phyloP scores from a whole-genome alignment of 2,888 invertebrate genomes.

The Drosophila basisetae region DNA sequence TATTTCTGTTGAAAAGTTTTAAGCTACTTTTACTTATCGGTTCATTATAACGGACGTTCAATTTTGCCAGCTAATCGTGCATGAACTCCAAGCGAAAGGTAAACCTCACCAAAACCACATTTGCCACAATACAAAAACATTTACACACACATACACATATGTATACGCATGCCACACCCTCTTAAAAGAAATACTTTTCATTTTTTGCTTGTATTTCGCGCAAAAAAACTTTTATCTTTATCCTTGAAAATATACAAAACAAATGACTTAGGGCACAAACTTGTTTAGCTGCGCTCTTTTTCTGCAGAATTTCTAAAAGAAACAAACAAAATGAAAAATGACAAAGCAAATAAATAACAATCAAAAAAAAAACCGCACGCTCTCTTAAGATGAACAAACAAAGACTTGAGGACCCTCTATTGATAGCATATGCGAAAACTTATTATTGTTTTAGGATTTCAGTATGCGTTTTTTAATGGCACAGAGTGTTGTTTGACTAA shows the following conservation, averaged over 20 bases:
- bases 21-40: constrained; percentile 82
- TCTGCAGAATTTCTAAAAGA: constrained; percentile 65
- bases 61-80: constrained; percentile 76
- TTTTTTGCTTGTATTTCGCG: constrained; percentile 52
- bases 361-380: background rate
- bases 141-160: background rate
- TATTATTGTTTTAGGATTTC: constrained; percentile 12
- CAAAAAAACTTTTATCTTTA: constrained; percentile 42
- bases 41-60: constrained; percentile 72
- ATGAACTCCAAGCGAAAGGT: constrained; percentile 76
- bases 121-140: constrained; percentile 4
- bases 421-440: constrained; percentile 29
- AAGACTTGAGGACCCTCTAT: constrained; percentile 31
- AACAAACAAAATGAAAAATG: constrained; percentile 27
- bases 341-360: constrained; percentile 9
- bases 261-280: constrained; percentile 65
- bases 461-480: constrained; percentile 6
- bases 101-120: constrained; percentile 26
- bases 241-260: constrained; percentile 67
- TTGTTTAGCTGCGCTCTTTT: constrained; percentile 47
- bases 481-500: background rate
- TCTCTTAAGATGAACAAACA: constrained; percentile 29
- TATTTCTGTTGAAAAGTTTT: constrained; percentile 60
- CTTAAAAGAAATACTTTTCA: constrained; percentile 40
- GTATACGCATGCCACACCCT: constrained; percentile 48